A percentile compares a stretch with the other conserved stretches of the same genome.
Evolutionary conservation across 1,140 invertebrate species (phyloP).

Genomic region (Ceratina calcarata): DNA sequence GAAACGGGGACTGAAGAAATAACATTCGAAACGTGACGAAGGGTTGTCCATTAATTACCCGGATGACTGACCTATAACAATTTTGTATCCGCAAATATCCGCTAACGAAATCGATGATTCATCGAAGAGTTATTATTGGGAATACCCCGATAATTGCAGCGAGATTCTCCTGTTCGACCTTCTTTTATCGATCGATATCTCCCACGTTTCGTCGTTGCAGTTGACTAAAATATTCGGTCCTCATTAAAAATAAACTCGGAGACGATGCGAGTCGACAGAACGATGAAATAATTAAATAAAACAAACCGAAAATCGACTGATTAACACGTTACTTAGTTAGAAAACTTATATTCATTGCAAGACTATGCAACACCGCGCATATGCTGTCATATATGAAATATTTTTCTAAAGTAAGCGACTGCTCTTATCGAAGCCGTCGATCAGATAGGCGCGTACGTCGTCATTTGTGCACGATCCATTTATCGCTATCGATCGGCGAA

Average conservation of each 20-base stretch:
- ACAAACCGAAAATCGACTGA: background rate
- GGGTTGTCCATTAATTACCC: background rate
- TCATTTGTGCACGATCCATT: background rate
- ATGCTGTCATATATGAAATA: background rate
- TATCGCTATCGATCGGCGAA: background rate
- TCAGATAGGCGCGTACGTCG: no score
- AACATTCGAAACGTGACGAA: no score
- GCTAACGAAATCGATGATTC: constrained; percentile 49
- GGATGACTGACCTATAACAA: constrained; percentile 54
- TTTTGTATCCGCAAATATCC: constrained; percentile 25
- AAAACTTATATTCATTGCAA: background rate
- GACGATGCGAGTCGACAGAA: background rate
- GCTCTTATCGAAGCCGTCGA: background rate
- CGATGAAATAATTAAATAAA: background rate
- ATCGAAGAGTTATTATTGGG: constrained; percentile 30
- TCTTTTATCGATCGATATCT: background rate
- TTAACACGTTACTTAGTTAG: constrained; percentile 1
- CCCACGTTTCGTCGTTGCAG: no score
- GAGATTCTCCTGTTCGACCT: background rate
- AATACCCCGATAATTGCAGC: constrained; percentile 45
- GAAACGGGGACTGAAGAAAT: background rate
- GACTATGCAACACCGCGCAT: no score
- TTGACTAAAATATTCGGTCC: no score
- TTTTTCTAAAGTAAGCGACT: no score
- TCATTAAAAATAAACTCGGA: background rate